Evolutionary conservation across 2,888 invertebrate genomes (phyloP).

Genomic region (Ptychoptera albimana): DNA sequence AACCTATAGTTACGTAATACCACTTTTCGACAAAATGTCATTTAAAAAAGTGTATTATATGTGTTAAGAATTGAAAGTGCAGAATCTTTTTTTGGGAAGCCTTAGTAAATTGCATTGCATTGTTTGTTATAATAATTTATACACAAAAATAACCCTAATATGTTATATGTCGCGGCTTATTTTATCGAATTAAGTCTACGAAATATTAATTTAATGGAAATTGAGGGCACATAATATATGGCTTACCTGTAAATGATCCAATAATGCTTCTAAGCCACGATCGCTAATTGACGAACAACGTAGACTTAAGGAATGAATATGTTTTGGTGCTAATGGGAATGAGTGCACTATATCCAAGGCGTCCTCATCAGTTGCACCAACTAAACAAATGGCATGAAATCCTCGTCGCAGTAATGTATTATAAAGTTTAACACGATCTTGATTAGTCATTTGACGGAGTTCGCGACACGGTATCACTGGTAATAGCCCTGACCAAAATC

Average conservation of each 20-base stretch:
- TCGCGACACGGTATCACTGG: slow-evolving; percentile 80
- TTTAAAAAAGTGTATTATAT: too few species aligned
- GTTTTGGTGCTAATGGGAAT: slow-evolving; percentile 67
- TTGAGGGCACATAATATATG: too few species aligned
- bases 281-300: slow-evolving; percentile 84
- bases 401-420: slow-evolving; percentile 70
- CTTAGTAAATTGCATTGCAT: too few species aligned
- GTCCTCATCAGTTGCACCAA: slow-evolving; percentile 81
- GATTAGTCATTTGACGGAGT: slow-evolving; percentile 42
- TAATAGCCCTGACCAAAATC: slow-evolving; percentile 73
- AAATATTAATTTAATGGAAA: too few species aligned
- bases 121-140: too few species aligned
- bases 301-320: slow-evolving; percentile 69
- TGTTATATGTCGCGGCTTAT: too few species aligned
- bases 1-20: too few species aligned
- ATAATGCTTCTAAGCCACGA: slow-evolving; percentile 70
- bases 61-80: too few species aligned
- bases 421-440: slow-evolving; percentile 48
- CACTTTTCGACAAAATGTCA: too few species aligned
- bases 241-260: slow-evolving; percentile 73
- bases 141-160: too few species aligned
- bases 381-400: slow-evolving; percentile 67
- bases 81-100: too few species aligned
- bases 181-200: too few species aligned
- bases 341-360: slow-evolving; percentile 73